phyloP scores from a whole-genome alignment of 92 coral and sea anemone species.

The Plumapathes pennacea region DNA sequence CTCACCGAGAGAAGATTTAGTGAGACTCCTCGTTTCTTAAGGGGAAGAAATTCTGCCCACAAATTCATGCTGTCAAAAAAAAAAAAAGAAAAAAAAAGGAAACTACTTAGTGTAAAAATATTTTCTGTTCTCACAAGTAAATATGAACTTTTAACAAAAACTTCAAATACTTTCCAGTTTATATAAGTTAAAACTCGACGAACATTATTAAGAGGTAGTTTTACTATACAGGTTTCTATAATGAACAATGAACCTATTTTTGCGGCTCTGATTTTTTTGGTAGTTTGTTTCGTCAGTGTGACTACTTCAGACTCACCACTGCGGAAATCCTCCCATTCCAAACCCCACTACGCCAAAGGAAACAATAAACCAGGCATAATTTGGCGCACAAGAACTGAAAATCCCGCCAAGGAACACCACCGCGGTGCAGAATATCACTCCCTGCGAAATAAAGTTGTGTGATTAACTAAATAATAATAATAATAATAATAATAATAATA shows the following conservation, averaged over 20 bases:
- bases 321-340: slow-evolving; percentile 93
- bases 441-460: slow-evolving; percentile 26
- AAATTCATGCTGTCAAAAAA: slow-evolving; percentile 56
- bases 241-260: no score
- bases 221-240: no score
- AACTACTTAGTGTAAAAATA: no score
- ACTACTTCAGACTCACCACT: slow-evolving; percentile 75
- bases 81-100: neutral
- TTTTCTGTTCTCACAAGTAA: no score
- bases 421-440: slow-evolving; percentile 68
- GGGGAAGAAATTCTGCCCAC: slow-evolving; percentile 84
- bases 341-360: slow-evolving; percentile 86
- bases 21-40: slow-evolving; percentile 69
- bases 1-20: slow-evolving; percentile 73
- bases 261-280: neutral
- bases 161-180: no score
- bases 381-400: slow-evolving; percentile 82
- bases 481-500: neutral
- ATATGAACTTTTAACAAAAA: no score
- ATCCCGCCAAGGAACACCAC: slow-evolving; percentile 77
- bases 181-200: no score
- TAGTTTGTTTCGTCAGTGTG: neutral
- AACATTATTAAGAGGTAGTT: slow-evolving; percentile 4
- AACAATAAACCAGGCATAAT: slow-evolving; percentile 84
- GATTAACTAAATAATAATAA: no score